A percentile compares a stretch with the other conserved stretches of the same genome.
These are phyloP conservation scores for Anoplolepis gracilipes DNA, from an alignment of 1,140 invertebrate species.

Conservation along the genomic window DNA sequence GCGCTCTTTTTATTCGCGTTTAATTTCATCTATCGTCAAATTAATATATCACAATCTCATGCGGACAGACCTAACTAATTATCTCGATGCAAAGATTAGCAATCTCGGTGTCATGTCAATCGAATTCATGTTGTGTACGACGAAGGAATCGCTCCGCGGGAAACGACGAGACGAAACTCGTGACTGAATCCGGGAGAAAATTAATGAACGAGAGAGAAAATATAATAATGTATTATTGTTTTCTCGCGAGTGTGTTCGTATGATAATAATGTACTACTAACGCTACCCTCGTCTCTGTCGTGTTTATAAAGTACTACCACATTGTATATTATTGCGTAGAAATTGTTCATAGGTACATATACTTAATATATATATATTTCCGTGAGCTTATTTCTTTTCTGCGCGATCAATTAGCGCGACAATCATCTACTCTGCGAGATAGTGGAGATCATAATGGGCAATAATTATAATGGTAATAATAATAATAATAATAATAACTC, in stretches of 20 bases:
- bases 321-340: slow-evolving; percentile 52
- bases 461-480: slow-evolving; percentile 25
- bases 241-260: neutral
- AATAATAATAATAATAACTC: slow-evolving; percentile 56
- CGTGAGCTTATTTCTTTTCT: slow-evolving; percentile 24
- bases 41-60: neutral
- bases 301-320: slow-evolving; percentile 34
- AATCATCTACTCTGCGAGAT: slow-evolving; percentile 7
- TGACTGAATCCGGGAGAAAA: neutral
- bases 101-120: neutral
- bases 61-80: neutral
- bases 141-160: slow-evolving; percentile 7
- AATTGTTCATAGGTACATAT: slow-evolving; percentile 48
- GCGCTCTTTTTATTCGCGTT: slow-evolving; percentile 1
- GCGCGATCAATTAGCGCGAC: slow-evolving; percentile 35
- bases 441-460: neutral
- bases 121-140: neutral
- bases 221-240: slow-evolving; percentile 27
- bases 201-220: neutral
- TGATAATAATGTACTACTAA: slow-evolving; percentile 22
- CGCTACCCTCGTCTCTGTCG: neutral
- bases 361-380: slow-evolving; percentile 34
- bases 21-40: neutral
- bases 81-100: neutral
- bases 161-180: slow-evolving; percentile 11